These are phyloP conservation scores for Poeciliopsis occidentalis DNA, from an alignment of 2,113 vertebrate species.

Conservation along the genomic window DNA sequence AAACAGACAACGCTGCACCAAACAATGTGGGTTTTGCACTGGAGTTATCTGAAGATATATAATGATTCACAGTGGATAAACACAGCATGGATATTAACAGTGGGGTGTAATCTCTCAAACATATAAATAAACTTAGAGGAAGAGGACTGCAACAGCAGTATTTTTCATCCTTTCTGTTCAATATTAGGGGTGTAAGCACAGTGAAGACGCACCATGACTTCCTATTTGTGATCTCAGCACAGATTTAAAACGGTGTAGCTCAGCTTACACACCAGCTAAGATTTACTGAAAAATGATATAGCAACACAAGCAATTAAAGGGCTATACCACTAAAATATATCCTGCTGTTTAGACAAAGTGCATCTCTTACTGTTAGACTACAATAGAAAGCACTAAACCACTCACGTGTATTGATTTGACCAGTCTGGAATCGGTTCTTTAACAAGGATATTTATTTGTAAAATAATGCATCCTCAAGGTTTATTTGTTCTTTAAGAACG, in stretches of 20 bases:
- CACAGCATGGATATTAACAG: slow-evolving; percentile 3
- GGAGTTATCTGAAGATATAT: slow-evolving; percentile 32
- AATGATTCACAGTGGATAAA: slow-evolving; percentile 17
- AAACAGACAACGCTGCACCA: slow-evolving; percentile 65
- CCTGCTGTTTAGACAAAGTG: neutral
- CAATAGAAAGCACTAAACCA: neutral
- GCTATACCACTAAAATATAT: neutral
- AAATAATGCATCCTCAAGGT: neutral
- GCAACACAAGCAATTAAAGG: neutral
- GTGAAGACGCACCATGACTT: neutral
- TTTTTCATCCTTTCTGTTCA: neutral
- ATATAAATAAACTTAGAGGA: slow-evolving; percentile 25
- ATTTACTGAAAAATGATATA: slow-evolving; percentile 15
- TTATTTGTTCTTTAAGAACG: neutral
- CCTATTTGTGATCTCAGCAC: slow-evolving; percentile 15
- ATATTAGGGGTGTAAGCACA: neutral
- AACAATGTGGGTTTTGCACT: slow-evolving; percentile 47
- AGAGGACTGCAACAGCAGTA: slow-evolving; percentile 10
- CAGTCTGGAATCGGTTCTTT: neutral
- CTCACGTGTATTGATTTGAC: too few relatives aligned
- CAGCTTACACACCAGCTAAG: slow-evolving; percentile 18
- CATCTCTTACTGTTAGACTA: neutral
- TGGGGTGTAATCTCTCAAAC: slow-evolving; percentile 11
- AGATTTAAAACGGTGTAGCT: slow-evolving; percentile 9
- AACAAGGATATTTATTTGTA: neutral